Base-by-base conservation (phyloP, 1,140 invertebrate species). In the Subanguina moxae region DNA sequence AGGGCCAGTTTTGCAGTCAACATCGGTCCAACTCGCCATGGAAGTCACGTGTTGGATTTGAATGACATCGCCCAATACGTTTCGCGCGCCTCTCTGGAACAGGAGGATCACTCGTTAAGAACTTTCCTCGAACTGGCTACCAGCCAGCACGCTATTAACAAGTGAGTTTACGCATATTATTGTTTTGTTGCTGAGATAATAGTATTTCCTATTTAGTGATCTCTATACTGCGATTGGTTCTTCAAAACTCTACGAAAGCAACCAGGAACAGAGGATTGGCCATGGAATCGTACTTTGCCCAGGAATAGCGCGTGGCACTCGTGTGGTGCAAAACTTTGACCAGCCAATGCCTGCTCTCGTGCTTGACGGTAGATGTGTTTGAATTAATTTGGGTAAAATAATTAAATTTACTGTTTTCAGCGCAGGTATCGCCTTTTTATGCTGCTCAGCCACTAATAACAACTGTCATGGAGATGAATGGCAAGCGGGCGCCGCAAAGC, bases 91-190 rank as follows among this genome's bases (percentile, higher is more conserved):
- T 52, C 48, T 15, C 15, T 52, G 8, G n/a, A 21, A 3, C 48
- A 52, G 48, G 48, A 52, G 23, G 48, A 52, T 52, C 32, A 25
- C 8, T 52, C 48, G 3, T 25, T 52, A 15, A 19, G 48, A 27
- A 71, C 69, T 64, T 71, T 71, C 38, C 56, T 71, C 21, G 69
- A 71, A 19, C 30, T 71, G 57, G 52, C 57, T 9, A 25, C 61
- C 17, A 59, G 56, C n/a, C 69, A 71, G 27, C 61, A 59, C 21
- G 62, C 70, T 1, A 45, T 71, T 19, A 73, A 71, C 52, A 71
- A 56, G 69, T 73, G 0, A 8, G 70, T 43, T 21, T 32, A 56
- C 8, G 0, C 3, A 19, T n/a, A n/a, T n/a, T n/a, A n/a, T 56
- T n/a, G n/a, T n/a, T n/a, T n/a, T n/a, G n/a, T n/a, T n/a, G n/a